Conservation (phyloP, 2,113 vertebrate genomes). For the Oenanthe oenanthe region DNA sequence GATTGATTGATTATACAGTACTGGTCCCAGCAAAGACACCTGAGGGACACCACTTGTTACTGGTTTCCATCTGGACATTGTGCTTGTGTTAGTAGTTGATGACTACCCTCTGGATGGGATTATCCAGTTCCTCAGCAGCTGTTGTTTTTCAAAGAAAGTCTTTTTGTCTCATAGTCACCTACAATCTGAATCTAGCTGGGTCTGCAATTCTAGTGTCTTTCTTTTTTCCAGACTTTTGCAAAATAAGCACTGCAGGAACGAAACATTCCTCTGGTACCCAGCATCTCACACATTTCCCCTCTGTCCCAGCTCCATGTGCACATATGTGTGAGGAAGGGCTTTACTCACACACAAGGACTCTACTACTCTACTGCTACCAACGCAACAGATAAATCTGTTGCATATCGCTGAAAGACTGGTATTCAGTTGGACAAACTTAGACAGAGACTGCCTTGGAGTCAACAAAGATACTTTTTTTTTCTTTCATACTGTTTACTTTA, state of each 20-base stretch:
- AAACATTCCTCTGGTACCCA: background rate
- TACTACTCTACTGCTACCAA: background rate
- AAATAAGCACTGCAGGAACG: background rate
- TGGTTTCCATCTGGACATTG: background rate
- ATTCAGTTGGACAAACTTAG: background rate
- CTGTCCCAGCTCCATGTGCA: background rate
- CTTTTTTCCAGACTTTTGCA: background rate
- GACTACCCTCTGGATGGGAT: background rate
- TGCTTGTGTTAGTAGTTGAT: background rate
- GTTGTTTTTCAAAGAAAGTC: background rate
- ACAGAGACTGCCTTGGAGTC: background rate
- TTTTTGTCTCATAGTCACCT: background rate
- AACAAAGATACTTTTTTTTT: background rate
- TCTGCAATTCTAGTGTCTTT: background rate
- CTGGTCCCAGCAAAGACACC: background rate
- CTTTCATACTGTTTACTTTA: background rate
- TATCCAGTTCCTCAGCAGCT: background rate
- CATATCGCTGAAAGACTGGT: background rate
- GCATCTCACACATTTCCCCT: background rate
- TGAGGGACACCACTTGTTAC: background rate
- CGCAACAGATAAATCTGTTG: background rate
- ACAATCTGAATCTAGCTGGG: background rate
- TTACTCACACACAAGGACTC: background rate
- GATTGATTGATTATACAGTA: background rate
- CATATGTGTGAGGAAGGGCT: background rate